Conservation (phyloP, 2,113 vertebrate genomes). For the Todiramphus saurophagus region DNA sequence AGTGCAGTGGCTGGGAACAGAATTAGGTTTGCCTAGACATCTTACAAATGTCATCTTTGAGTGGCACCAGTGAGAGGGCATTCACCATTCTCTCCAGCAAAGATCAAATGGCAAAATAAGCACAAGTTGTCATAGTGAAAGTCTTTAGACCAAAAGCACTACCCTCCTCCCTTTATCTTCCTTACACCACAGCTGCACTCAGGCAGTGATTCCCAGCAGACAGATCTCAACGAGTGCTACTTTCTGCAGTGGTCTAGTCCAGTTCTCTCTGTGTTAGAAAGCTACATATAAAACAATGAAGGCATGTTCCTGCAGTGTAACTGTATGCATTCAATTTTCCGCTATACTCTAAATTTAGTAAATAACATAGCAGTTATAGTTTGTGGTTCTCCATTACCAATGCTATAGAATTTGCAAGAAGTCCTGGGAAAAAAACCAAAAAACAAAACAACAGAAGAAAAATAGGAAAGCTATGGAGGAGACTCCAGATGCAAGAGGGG, state of each 20-base stretch:
- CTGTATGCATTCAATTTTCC: not conserved
- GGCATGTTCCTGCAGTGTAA: fast-evolving
- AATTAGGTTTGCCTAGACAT: not conserved
- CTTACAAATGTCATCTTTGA: not conserved
- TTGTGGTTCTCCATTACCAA: not conserved
- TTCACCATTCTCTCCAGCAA: not conserved
- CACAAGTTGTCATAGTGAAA: not conserved
- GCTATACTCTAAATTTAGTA: not conserved
- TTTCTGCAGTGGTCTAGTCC: too few species aligned
- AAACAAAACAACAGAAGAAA: not conserved
- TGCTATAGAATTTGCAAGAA: not conserved
- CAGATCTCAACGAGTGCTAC: not conserved
- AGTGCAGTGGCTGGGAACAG: not conserved
- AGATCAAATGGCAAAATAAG: not conserved
- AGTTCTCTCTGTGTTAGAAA: not conserved
- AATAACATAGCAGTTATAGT: not conserved
- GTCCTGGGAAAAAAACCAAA: not conserved
- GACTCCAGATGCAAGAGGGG: not conserved
- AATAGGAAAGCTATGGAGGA: not conserved
- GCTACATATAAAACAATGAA: not conserved
- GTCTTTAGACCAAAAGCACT: not conserved
- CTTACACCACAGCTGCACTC: not conserved
- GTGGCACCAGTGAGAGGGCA: not conserved
- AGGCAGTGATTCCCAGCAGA: not conserved
- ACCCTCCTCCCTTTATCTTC: not conserved